Evolutionary conservation across 35 echinoderm and acorn worm genomes (phyloP), one percentile per base, ranked within the genome.

Genomic region (Apostichopus californicus): DNA sequence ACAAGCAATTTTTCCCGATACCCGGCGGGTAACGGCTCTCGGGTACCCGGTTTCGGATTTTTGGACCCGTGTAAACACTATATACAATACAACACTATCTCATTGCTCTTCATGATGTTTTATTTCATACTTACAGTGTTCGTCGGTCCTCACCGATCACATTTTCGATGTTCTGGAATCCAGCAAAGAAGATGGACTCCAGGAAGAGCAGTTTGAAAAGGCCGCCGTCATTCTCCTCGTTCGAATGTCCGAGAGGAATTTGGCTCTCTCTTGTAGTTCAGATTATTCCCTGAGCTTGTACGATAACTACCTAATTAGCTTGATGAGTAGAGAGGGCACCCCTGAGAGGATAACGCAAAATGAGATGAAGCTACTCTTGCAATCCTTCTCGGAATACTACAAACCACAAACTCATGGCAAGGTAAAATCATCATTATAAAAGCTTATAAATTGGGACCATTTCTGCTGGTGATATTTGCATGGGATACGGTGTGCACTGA

Each of bases 151-250:
- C 25, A 83, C 80, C 8, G 55, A 56, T n/a, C 80, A 53, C n/a
- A n/a, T 83, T 1, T 83, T 83, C 55, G 13, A 83, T 83, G 80
- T 83, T 10, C 80, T 83, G 7, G 7, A 83, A 83, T 25, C 55
- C 80, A 55, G 55, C 52, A 11, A 55, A 83, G 80, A 83, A 53
- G 80, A 83, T 83, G 80, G 80, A 83, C 80, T 83, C 80, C 18
- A 46, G 34, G 80, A 83, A 53, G 55, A 5, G 1, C 25, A 18
- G 80, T 83, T 83, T 55, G 80, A 83, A 55, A 15, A 83, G 46
- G 80, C 80, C 8, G 24, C 80, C 18, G 5, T 56, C 12, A 15
- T 83, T n/a, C 52, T 83, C 3, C 80, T 83, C 8, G 6, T 10
- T 7, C 26, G 26, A 9, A 9, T 83, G 2, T 55, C 80, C 18